These are phyloP conservation scores for Cantharis lateralis DNA, from an alignment of 2,888 invertebrate genomes.

Conservation along the genomic window DNA sequence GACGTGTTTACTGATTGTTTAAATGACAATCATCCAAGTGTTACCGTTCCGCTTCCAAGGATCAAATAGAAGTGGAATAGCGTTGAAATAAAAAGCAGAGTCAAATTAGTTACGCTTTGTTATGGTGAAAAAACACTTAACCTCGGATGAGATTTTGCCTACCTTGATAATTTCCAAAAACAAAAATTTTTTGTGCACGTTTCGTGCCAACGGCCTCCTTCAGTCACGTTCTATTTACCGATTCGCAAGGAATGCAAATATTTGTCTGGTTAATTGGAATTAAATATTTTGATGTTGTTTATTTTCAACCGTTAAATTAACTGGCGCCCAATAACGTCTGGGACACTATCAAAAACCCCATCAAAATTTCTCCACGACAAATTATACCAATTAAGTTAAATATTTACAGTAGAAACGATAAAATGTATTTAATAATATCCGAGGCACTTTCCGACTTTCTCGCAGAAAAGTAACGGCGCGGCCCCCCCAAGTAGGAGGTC, in stretches of 20 bases:
- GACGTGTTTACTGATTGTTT: conserved; percentile 17
- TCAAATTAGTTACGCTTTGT: conserved; percentile 19
- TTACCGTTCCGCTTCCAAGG: conserved; percentile 17
- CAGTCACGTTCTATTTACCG: not conserved
- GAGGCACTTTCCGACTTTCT: not conserved
- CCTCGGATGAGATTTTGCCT: not conserved
- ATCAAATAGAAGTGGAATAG: conserved; percentile 7
- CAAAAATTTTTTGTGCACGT: not conserved
- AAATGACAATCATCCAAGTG: conserved; percentile 13
- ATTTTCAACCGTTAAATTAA: not conserved
- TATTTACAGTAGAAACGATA: not conserved
- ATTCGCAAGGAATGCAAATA: not conserved
- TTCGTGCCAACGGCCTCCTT: not conserved
- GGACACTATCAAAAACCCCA: not conserved
- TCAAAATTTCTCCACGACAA: not conserved
- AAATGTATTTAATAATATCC: not conserved
- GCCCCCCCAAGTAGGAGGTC: not conserved
- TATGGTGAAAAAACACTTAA: conserved; percentile 11
- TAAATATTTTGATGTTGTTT: not conserved
- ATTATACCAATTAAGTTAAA: not conserved
- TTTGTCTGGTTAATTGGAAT: not conserved
- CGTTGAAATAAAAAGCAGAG: conserved; percentile 20
- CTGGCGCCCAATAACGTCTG: not conserved
- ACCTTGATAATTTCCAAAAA: not conserved
- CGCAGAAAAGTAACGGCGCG: not conserved